These are phyloP conservation scores for Dryoscopus gambensis DNA, from an alignment of 2,113 vertebrate genomes.

Conservation along the genomic window DNA sequence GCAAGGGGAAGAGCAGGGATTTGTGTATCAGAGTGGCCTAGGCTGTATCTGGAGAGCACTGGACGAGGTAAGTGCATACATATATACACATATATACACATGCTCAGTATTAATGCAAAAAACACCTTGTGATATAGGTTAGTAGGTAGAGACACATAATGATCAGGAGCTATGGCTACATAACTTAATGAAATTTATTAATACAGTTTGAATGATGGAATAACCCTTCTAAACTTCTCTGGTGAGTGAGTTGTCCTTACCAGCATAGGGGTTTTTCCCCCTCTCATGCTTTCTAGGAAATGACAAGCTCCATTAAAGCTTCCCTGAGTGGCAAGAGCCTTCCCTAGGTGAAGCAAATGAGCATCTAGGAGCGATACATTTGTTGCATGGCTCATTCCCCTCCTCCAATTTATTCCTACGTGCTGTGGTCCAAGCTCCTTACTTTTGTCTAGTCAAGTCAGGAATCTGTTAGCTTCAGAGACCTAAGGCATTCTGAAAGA, in stretches of 20 bases:
- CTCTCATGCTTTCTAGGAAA: neutral
- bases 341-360: neutral
- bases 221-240: neutral
- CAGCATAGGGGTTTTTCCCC: neutral
- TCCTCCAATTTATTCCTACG: neutral
- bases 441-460: neutral
- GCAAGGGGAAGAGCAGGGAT: neutral
- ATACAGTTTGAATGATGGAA: neutral
- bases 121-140: neutral
- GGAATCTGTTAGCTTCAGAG: neutral
- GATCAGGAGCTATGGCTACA: neutral
- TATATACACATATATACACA: neutral
- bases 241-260: neutral
- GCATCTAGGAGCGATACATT: fast-evolving
- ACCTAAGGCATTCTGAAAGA: neutral
- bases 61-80: neutral
- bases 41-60: neutral
- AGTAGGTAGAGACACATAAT: neutral
- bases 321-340: neutral
- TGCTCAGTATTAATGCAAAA: neutral
- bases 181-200: neutral
- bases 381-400: neutral
- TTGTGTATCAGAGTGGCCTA: neutral
- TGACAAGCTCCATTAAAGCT: neutral
- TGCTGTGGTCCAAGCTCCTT: neutral